Base-by-base conservation (phyloP, 2,888 invertebrate genomes). In the Nineta flava region DNA sequence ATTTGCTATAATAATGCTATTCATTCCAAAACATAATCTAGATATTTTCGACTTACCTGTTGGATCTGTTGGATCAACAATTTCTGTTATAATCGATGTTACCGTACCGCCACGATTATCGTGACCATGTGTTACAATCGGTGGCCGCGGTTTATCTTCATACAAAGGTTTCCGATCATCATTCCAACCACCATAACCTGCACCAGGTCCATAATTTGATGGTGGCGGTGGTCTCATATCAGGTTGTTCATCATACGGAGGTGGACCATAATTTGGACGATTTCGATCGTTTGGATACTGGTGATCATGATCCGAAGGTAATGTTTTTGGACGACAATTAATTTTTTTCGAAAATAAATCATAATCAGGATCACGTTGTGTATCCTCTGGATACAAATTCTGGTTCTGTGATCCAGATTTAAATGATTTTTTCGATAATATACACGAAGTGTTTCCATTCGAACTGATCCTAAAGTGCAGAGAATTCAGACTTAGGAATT, bases 401-500 rank as follows among this genome's bases (percentile, higher is more conserved):
- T 65, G 62, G 57, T 68, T 66, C 57, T 67, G 69, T 49, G 73
- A 65, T 55, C 68, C 61, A 51, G 67, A 65, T 41, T 65, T 61
- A 3, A 42, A 42, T 10, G 44, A 21, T 48, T 21, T 48, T 44
- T 34, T 34, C 51, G 74, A 73, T 52, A 79, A 59, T 52, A 75
- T 72, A 59, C 79, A 80, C 9, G 74, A 75, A 48, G 73, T 74
- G 59, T 80, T 80, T 55, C 79, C 79, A 64, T 75, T 74, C 38
- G 68, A 64, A 52, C 74, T 72, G 56, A 79, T 73, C 53, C 78
- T 79, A 60, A 52, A 66, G 64, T n/a, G n/a, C n/a, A 47, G 46
- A 55, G 50, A 26, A 26, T 26, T 26, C 5, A 5, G 26, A 19
- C 2, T 19, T 19, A 19, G 5, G 2, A 19, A 5, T 19, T n/a